phyloP scores from a whole-genome alignment of 2,113 vertebrate genomes.

The Austrofundulus limnaeus region DNA sequence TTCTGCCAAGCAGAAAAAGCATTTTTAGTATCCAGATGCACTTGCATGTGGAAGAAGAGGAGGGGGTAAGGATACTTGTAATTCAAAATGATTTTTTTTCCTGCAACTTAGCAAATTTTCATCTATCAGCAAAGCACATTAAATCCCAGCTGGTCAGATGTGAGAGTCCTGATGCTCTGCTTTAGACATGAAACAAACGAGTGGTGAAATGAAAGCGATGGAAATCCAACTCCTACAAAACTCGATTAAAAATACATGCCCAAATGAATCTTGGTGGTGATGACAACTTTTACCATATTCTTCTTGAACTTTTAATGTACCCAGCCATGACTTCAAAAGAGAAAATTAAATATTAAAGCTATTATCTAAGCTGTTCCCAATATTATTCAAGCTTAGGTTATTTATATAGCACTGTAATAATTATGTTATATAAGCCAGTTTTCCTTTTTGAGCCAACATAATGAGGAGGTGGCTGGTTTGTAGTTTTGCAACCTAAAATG shows the following conservation, averaged over 20 bases:
- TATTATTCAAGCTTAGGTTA: conserved; percentile 67
- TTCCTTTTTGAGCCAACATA: conserved; percentile 33
- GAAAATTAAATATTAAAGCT: conserved; percentile 72
- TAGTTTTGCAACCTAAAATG: conserved; percentile 54
- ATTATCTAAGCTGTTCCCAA: conserved; percentile 70
- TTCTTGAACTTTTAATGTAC: conserved; percentile 70
- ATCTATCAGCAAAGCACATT: conserved; percentile 66
- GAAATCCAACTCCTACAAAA: conserved; percentile 56
- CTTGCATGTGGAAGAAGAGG: conserved; percentile 20
- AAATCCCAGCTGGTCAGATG: conserved; percentile 74
- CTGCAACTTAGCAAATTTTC: conserved; percentile 72
- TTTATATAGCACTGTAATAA: conserved; percentile 62
- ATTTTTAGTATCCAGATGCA: conserved; percentile 69
- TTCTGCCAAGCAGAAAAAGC: conserved; percentile 47
- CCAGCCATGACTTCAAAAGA: conserved; percentile 68
- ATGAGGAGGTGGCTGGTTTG: conserved; percentile 46
- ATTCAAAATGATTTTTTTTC: conserved; percentile 68
- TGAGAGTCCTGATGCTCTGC: conserved; percentile 55
- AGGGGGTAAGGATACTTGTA: conserved; percentile 47
- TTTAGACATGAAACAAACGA: conserved; percentile 71
- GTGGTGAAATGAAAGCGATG: conserved; percentile 64
- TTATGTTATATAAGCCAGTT: conserved; percentile 56
- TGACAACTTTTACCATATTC: conserved; percentile 70
- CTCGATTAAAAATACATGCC: conserved; percentile 74
- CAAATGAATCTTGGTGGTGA: conserved; percentile 61